Percentiles rank a stretch among this genome's conserved stretches.
These are phyloP conservation scores for Palloptera scutellata DNA, from an alignment of 2,888 invertebrate species.

Conservation along the genomic window DNA sequence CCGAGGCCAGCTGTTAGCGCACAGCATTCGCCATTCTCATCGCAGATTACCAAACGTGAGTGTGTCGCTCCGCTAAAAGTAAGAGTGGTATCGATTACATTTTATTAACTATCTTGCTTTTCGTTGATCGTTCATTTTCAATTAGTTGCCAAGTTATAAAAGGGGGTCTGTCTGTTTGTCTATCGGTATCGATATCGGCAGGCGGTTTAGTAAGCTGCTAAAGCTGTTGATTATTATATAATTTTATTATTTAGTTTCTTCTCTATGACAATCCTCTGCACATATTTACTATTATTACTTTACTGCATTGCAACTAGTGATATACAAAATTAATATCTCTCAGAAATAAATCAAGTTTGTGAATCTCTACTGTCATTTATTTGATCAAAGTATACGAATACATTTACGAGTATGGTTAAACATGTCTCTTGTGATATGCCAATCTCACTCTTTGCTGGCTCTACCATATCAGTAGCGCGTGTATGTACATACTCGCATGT, in stretches of 20 bases:
- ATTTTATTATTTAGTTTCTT: not conserved
- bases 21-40: constrained; percentile 75
- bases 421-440: constrained; percentile 52
- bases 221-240: not conserved
- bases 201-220: not conserved
- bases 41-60: constrained; percentile 80
- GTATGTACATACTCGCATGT: not conserved
- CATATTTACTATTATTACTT: no score
- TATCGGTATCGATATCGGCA: no score
- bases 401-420: constrained; percentile 42
- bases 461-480: constrained; percentile 78
- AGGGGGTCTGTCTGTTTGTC: no score
- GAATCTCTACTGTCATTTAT: no score
- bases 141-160: no score
- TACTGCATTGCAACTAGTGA: no score
- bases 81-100: not conserved
- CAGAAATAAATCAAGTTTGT: no score
- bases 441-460: constrained; percentile 64
- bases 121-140: no score
- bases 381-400: not conserved
- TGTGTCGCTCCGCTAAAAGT: constrained; percentile 84
- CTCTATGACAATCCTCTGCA: no score
- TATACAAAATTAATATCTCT: no score
- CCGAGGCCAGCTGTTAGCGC: constrained; percentile 74
- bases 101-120: not conserved